Base-by-base conservation (phyloP, 2,888 invertebrate genomes). In the Dione vanillae region DNA sequence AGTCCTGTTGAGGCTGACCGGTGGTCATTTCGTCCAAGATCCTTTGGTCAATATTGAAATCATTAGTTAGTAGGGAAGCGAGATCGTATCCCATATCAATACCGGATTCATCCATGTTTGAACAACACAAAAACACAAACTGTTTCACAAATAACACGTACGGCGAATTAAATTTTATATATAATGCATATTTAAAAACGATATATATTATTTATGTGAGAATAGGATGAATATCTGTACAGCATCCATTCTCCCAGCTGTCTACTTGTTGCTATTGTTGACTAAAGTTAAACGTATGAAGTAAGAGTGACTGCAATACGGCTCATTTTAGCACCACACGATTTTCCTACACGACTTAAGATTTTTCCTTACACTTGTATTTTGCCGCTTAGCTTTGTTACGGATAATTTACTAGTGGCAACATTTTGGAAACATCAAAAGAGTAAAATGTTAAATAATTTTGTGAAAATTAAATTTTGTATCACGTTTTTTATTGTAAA, bases 81-180 rank as follows among this genome's bases (percentile, higher is more conserved):
- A 95, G 92, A 90, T 95, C 95, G 82, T 94, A 95, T 74, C 94
- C 95, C 94, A 95, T 94, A 81, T 95, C 95, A 78, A 95, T 94
- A 77, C 95, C 95, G 79, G 95, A 95, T 85, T 95, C 95, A 87
- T 95, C 94, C 95, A 95, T 95, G 84, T 85, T 90, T 78, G 72
- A 82, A 82, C 80, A 81, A 80, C 83, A 80, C 89, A 88, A 88
- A 83, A 84, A 82, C 88, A 87, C 84, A 78, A 84, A 84, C 78
- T 84, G 86, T 65, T 82, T 79, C 92, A 91, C 90, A 83, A 75
- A 77, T 77, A 81, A 80, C 78, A 76, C 79, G 75, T 78, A 73
- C 80, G 80, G 78, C 77, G 78, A 76, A 78, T 76, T 8, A 76
- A 78, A 80, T 79, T 77, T 79, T 80, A 82, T 79, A 82, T 76